These are phyloP conservation scores for Pygmarrhopalites habei DNA, from an alignment of 1,140 invertebrate genomes.

Conservation along the genomic window DNA sequence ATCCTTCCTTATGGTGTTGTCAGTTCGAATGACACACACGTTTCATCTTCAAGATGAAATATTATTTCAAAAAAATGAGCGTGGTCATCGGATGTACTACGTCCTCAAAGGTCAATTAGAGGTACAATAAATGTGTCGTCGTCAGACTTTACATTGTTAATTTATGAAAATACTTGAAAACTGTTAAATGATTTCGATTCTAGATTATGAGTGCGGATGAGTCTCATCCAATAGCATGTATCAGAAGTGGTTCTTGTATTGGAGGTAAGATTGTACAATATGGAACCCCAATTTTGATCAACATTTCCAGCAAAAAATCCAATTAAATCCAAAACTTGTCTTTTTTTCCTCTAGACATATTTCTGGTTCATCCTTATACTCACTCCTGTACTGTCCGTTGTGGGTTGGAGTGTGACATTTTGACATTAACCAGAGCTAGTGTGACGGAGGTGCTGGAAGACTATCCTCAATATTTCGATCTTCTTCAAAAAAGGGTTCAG, in stretches of 20 bases:
- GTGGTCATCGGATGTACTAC: slow-evolving; percentile 28
- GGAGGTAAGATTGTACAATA: too few species aligned
- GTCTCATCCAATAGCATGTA: slow-evolving; percentile 19
- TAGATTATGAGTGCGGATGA: slow-evolving; percentile 30
- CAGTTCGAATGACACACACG: slow-evolving; percentile 25
- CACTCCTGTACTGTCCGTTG: slow-evolving; percentile 29
- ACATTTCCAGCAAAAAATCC: too few species aligned
- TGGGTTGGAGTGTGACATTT: slow-evolving; percentile 32
- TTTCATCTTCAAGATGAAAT: slow-evolving; percentile 33
- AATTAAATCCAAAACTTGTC: too few species aligned
- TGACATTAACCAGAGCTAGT: slow-evolving; percentile 20
- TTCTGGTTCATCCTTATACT: slow-evolving; percentile 33
- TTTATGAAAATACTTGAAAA: not conserved
- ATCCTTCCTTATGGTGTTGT: slow-evolving; percentile 33
- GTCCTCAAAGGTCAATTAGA: slow-evolving; percentile 32
- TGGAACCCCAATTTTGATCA: too few species aligned
- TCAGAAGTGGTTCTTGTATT: slow-evolving; percentile 34
- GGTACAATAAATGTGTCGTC: slow-evolving; percentile 9
- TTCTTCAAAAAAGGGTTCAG: slow-evolving; percentile 24
- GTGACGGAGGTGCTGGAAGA: slow-evolving; percentile 23
- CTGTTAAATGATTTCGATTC: not conserved
- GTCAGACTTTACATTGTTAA: not conserved
- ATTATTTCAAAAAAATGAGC: slow-evolving; percentile 26
- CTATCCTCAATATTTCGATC: slow-evolving; percentile 24
- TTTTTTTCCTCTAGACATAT: slow-evolving; percentile 16